Conservation (phyloP, 2,888 invertebrate genomes). For the Hartigia nigra region DNA sequence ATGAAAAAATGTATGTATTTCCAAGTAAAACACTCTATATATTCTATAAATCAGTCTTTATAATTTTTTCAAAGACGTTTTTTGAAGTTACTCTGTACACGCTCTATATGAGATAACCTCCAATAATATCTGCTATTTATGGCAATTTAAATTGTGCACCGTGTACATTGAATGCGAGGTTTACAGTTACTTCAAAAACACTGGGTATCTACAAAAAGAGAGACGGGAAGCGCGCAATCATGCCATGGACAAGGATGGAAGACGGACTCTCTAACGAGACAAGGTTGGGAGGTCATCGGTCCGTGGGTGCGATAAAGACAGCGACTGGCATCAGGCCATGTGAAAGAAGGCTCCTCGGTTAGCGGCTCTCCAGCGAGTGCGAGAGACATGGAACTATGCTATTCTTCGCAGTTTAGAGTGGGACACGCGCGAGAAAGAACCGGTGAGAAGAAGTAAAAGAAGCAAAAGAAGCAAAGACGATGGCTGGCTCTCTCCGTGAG, state of each 20-base stretch:
- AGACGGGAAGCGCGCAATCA: constrained; percentile 11
- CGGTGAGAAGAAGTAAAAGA: constrained; percentile 43
- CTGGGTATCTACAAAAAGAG: constrained; percentile 28
- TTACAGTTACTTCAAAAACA: constrained; percentile 51
- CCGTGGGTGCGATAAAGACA: constrained; percentile 35
- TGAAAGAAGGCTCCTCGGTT: constrained; percentile 43
- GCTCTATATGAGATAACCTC: not conserved
- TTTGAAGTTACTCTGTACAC: not conserved
- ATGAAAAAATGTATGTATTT: not conserved
- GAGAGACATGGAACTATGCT: constrained; percentile 15
- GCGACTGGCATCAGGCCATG: constrained; percentile 46
- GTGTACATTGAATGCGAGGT: constrained; percentile 17
- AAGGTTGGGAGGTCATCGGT: constrained; percentile 52
- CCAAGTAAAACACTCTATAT: not conserved
- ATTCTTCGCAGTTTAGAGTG: not conserved
- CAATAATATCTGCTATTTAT: not conserved
- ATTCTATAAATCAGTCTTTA: not conserved
- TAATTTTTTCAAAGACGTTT: not conserved
- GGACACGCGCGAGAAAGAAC: constrained; percentile 25
- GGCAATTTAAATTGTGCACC: not conserved
- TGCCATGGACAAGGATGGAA: constrained; percentile 19
- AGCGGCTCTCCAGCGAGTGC: constrained; percentile 19
- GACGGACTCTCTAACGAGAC: constrained; percentile 45
- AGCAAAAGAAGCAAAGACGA: constrained; percentile 21
- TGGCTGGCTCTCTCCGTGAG: constrained; percentile 24